Evolutionary conservation across 2,797 vertebrate genomes (phyloP).

Genomic region (Poecilia picta): DNA sequence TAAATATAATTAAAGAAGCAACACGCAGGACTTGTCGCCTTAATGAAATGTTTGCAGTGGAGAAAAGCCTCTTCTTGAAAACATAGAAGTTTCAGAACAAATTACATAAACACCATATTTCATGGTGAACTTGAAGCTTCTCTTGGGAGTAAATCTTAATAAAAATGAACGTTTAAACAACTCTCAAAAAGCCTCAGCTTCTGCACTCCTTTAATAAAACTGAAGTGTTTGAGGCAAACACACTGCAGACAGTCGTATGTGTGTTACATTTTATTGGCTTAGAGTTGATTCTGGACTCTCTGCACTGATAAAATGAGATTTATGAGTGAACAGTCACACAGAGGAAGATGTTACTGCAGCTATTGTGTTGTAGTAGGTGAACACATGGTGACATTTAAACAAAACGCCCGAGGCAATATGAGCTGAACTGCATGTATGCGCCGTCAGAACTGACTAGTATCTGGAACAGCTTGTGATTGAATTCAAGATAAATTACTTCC

Average conservation of each 20-base stretch:
- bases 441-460: neutral
- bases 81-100: slow-evolving; percentile 11
- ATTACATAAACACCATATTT: slow-evolving; percentile 25
- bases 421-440: neutral
- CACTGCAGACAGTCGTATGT: neutral
- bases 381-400: neutral
- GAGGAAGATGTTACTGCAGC: neutral
- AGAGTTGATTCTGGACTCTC: neutral
- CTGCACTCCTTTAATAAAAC: neutral
- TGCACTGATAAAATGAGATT: neutral
- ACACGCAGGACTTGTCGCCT: neutral
- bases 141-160: slow-evolving; percentile 2
- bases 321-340: neutral
- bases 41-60: slow-evolving; percentile 23
- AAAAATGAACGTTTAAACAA: slow-evolving; percentile 9
- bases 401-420: neutral
- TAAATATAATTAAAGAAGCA: neutral
- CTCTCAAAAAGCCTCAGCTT: slow-evolving; percentile 3
- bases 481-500: neutral
- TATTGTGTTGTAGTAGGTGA: neutral
- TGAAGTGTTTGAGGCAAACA: neutral
- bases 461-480: neutral
- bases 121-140: neutral
- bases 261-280: neutral
- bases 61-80: slow-evolving; percentile 19